Conservation (phyloP, 37 sponge, comb jelly and placozoan genomes). For the Haliclona indistincta region DNA sequence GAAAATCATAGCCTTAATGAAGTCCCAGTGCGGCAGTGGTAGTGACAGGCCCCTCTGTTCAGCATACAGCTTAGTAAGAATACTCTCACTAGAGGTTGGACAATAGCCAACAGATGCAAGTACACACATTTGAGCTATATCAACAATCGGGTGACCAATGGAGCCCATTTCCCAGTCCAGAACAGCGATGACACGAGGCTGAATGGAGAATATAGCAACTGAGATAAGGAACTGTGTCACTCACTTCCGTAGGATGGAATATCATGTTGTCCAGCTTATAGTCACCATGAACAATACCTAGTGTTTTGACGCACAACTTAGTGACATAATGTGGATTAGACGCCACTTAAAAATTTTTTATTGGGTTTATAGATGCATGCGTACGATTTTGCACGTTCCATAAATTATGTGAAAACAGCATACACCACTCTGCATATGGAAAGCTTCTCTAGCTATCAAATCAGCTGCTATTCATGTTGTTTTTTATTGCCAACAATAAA, state of each 20-base stretch:
- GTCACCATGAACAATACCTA: conserved; percentile 86
- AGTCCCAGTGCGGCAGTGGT: conserved; percentile 61
- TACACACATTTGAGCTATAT: conserved; percentile 47
- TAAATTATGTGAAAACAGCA: conserved; percentile 6
- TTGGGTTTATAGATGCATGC: background rate
- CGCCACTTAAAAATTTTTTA: conserved; percentile 5
- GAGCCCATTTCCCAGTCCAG: conserved; percentile 90
- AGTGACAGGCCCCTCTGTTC: conserved; percentile 24
- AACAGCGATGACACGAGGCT: conserved; percentile 85
- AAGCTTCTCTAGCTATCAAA: no score
- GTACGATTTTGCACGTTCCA: no score
- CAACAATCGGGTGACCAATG: conserved; percentile 73
- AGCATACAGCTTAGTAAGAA: conserved; percentile 54
- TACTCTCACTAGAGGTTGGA: conserved; percentile 15
- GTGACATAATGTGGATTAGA: no score
- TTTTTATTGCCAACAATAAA: no score
- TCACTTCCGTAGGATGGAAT: conserved; percentile 80
- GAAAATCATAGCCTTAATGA: conserved; percentile 68
- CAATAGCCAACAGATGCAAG: background rate
- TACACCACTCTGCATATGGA: no score
- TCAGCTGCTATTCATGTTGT: no score
- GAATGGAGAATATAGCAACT: no score
- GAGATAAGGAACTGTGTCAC: background rate
- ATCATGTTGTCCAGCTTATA: conserved; percentile 78
- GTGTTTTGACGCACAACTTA: no score